These are phyloP conservation scores for Cyprinodon brontotheroides DNA, from an alignment of 2,113 vertebrate species.

Conservation along the genomic window DNA sequence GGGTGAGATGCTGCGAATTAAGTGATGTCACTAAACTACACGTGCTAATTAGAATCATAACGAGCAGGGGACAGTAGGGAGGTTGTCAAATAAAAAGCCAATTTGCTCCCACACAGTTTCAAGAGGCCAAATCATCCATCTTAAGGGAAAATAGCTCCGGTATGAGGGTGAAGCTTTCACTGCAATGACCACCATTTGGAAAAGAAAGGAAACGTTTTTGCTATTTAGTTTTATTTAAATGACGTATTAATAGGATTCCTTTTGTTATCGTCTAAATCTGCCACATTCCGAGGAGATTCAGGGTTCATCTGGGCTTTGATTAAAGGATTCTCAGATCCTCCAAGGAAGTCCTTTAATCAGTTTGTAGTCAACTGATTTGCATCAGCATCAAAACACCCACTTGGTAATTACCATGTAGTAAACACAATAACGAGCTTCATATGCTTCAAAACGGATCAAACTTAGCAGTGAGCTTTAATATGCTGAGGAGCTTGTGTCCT, in stretches of 20 bases:
- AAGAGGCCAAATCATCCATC: not conserved
- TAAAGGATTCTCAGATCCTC: conserved; percentile 32
- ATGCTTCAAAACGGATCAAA: conserved; percentile 49
- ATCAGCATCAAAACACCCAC: conserved; percentile 65
- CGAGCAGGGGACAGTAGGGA: not conserved
- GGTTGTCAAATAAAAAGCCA: not conserved
- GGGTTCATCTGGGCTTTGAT: conserved; percentile 50
- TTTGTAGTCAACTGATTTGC: conserved; percentile 67
- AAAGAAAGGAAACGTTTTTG: not conserved
- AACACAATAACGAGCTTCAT: conserved; percentile 57
- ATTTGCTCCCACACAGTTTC: not conserved
- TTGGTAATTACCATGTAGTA: conserved; percentile 58
- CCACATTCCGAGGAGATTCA: conserved; percentile 5
- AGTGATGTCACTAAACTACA: not conserved
- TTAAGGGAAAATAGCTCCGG: not conserved
- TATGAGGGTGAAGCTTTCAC: not conserved
- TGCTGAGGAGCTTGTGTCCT: not conserved
- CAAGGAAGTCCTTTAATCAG: conserved; percentile 55
- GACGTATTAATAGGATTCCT: not conserved
- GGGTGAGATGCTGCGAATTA: not conserved
- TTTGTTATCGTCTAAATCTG: not conserved
- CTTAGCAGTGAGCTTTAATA: conserved; percentile 30
- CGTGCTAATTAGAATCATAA: conserved; percentile 1
- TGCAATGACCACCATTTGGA: not conserved
- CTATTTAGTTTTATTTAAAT: not conserved